Evolutionary conservation across 1,140 invertebrate species (phyloP).

Genomic region (Drosophila bipectinata): DNA sequence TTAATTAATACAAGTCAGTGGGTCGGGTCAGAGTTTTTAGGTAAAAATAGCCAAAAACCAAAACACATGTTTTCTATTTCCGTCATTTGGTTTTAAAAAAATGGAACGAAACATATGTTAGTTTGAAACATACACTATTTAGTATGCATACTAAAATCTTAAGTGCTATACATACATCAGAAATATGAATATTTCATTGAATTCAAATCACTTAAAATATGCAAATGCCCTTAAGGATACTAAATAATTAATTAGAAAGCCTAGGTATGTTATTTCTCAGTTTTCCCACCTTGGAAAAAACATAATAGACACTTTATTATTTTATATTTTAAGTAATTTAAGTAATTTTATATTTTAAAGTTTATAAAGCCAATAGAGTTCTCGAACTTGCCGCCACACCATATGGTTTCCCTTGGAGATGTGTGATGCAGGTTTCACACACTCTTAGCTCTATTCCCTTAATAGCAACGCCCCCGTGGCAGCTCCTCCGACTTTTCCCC

Average conservation of each 20-base stretch:
- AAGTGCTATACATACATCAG: neutral
- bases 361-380: neutral
- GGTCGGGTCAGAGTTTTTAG: neutral
- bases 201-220: neutral
- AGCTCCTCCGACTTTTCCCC: conserved; percentile 14
- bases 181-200: neutral
- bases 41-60: neutral
- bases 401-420: conserved; percentile 22
- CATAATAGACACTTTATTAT: too few relatives aligned
- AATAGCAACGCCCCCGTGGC: neutral
- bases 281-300: too few relatives aligned
- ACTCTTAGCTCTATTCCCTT: conserved; percentile 39
- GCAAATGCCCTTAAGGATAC: neutral
- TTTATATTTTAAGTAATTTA: neutral
- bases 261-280: too few relatives aligned
- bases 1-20: neutral
- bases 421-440: conserved; percentile 29
- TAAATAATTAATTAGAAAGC: neutral
- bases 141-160: neutral
- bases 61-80: neutral
- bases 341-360: neutral
- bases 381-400: conserved; percentile 26
- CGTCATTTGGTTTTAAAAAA: neutral
- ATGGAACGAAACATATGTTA: neutral
- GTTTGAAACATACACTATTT: neutral